These are phyloP conservation scores for Drosophila mayaguana DNA, from an alignment of 2,888 invertebrate species.

Conservation along the genomic window DNA sequence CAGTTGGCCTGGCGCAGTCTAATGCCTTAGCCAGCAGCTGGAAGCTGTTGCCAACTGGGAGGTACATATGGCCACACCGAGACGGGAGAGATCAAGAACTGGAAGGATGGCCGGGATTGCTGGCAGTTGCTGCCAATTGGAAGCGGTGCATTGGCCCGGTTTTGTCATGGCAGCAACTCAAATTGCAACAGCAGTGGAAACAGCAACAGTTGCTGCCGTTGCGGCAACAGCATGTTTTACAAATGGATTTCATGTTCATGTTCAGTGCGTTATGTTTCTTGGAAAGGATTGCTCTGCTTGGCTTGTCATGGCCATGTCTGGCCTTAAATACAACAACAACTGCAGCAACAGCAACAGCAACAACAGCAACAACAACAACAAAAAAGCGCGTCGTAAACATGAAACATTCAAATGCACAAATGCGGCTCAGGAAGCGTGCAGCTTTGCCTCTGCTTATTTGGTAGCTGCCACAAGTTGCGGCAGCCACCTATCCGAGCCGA, in stretches of 20 bases:
- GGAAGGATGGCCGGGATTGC: constrained; percentile 46
- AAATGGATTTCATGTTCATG: constrained; percentile 77
- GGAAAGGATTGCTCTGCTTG: constrained; percentile 76
- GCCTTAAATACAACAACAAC: constrained; percentile 29
- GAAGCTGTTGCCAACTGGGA: constrained; percentile 50
- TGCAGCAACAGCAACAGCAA: constrained; percentile 32
- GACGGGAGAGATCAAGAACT: constrained; percentile 24
- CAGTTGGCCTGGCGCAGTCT: constrained; percentile 40
- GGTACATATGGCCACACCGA: constrained; percentile 62
- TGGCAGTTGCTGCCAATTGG: constrained; percentile 28
- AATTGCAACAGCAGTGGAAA: constrained; percentile 47
- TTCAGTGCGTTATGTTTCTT: constrained; percentile 77
- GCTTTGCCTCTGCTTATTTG: constrained; percentile 52
- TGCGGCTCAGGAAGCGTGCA: constrained; percentile 63
- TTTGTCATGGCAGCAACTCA: constrained; percentile 46
- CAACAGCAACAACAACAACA: constrained; percentile 37
- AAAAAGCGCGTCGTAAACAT: constrained; percentile 62
- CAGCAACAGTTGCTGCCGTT: constrained; percentile 8
- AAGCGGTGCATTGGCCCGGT: constrained; percentile 54
- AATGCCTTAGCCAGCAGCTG: constrained; percentile 27
- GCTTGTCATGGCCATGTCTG: constrained; percentile 78
- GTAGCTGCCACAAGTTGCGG: constrained; percentile 30
- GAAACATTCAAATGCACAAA: constrained; percentile 75
- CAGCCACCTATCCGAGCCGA: constrained; percentile 13
- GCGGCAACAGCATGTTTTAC: constrained; percentile 67